These are phyloP conservation scores for Apodemus speciosus DNA, from an alignment of 2,113 vertebrate species.

Conservation along the genomic window DNA sequence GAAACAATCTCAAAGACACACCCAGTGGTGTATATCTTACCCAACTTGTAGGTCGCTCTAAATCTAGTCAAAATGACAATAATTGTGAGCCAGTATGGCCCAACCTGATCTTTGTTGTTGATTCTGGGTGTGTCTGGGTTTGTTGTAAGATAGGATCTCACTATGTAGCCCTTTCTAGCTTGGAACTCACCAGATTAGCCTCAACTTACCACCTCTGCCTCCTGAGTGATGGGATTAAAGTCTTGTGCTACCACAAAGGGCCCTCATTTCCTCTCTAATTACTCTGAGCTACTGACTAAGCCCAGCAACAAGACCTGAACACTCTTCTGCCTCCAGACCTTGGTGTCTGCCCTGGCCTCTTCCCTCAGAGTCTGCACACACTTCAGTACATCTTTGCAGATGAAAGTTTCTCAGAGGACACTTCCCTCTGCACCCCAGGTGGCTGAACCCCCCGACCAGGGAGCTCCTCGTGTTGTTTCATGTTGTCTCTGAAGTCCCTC, in stretches of 20 bases:
- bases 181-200: not conserved
- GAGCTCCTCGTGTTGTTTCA: fast-evolving
- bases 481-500: not conserved
- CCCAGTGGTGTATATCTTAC: too few species aligned
- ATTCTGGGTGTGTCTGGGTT: not conserved
- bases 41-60: not conserved
- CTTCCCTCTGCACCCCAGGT: not conserved
- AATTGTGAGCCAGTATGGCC: not conserved
- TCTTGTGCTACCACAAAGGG: not conserved
- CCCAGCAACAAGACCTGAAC: not conserved
- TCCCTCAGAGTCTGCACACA: too few species aligned
- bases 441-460: fast-evolving
- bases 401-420: not conserved
- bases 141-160: not conserved
- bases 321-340: not conserved
- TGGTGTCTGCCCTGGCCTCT: not conserved
- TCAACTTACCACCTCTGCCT: not conserved
- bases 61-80: too few species aligned
- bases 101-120: not conserved
- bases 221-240: not conserved
- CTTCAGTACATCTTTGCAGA: not conserved
- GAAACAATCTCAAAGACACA: not conserved
- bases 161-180: not conserved
- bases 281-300: not conserved
- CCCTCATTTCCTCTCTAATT: not conserved